Percentiles rank a stretch among this genome's conserved stretches.
These are phyloP conservation scores for Ammodytes marinus DNA, from an alignment of 2,113 vertebrate species.

Conservation along the genomic window DNA sequence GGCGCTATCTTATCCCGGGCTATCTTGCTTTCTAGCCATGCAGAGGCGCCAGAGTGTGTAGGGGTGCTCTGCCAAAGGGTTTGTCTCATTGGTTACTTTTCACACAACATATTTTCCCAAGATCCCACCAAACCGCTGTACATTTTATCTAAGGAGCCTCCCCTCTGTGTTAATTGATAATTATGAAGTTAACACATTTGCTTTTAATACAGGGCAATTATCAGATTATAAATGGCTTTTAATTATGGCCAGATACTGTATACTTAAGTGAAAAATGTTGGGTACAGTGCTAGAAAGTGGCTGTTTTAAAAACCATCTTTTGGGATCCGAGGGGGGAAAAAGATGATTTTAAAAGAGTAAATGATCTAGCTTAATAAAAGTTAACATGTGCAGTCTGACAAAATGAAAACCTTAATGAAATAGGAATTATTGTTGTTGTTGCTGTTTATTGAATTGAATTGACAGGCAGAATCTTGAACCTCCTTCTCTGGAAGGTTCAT, in stretches of 20 bases:
- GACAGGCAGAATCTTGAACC: constrained; percentile 18
- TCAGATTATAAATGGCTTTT: constrained; percentile 77
- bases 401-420: constrained; percentile 78
- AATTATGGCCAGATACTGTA: constrained; percentile 70
- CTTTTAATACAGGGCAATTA: constrained; percentile 80
- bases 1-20: constrained; percentile 78
- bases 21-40: constrained; percentile 79
- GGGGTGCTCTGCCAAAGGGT: constrained; percentile 35
- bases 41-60: constrained; percentile 56
- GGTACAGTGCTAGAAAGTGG: constrained; percentile 72
- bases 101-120: constrained; percentile 23
- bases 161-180: constrained; percentile 74
- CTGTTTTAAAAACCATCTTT: constrained; percentile 59
- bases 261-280: constrained; percentile 69
- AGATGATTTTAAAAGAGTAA: constrained; percentile 64
- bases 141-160: constrained; percentile 60
- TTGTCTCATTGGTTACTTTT: constrained; percentile 47
- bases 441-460: constrained; percentile 70
- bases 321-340: constrained; percentile 55
- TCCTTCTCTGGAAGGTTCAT: not conserved
- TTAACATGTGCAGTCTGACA: constrained; percentile 71
- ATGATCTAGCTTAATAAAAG: constrained; percentile 78
- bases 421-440: constrained; percentile 67
- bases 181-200: constrained; percentile 74
- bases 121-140: constrained; percentile 38